These are phyloP conservation scores for Hirtodrosophila cameraria DNA, from an alignment of 2,888 invertebrate genomes.

Conservation along the genomic window DNA sequence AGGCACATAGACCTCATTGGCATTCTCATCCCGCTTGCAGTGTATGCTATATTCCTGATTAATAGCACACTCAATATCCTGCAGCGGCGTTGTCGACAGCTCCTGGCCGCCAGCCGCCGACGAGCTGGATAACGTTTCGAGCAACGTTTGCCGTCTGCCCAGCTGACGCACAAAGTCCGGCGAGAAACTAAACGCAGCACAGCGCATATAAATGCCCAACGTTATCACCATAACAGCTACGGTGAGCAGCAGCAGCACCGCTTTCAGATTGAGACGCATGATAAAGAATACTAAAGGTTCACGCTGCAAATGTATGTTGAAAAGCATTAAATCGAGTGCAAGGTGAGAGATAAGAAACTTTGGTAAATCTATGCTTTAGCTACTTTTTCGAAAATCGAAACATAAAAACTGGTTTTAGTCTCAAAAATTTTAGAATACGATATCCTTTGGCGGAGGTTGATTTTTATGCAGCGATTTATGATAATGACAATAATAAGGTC, in stretches of 20 bases:
- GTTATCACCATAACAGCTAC: constrained; percentile 88
- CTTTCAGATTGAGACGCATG: constrained; percentile 91
- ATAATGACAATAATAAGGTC: too few relatives aligned
- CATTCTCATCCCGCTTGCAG: constrained; percentile 91
- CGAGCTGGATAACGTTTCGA: constrained; percentile 24
- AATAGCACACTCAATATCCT: constrained; percentile 93
- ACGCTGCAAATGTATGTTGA: constrained; percentile 71
- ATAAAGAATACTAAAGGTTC: constrained; percentile 86
- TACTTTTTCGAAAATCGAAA: too few relatives aligned
- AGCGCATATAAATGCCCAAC: constrained; percentile 90
- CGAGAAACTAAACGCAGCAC: constrained; percentile 86
- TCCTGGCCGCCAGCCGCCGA: constrained; percentile 33
- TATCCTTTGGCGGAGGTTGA: too few relatives aligned
- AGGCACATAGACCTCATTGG: constrained; percentile 92
- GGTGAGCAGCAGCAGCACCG: constrained; percentile 88
- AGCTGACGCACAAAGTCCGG: constrained; percentile 79
- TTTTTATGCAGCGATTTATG: too few relatives aligned
- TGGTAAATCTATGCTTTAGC: too few relatives aligned
- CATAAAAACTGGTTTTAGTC: too few relatives aligned
- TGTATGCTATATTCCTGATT: constrained; percentile 93
- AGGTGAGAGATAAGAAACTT: not conserved
- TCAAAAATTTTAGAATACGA: too few relatives aligned
- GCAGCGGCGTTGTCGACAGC: constrained; percentile 44
- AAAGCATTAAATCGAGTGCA: not conserved
- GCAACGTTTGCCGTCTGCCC: constrained; percentile 64